Evolutionary conservation across 1,140 invertebrate genomes (phyloP).

Genomic region (Brachionus angularis): DNA sequence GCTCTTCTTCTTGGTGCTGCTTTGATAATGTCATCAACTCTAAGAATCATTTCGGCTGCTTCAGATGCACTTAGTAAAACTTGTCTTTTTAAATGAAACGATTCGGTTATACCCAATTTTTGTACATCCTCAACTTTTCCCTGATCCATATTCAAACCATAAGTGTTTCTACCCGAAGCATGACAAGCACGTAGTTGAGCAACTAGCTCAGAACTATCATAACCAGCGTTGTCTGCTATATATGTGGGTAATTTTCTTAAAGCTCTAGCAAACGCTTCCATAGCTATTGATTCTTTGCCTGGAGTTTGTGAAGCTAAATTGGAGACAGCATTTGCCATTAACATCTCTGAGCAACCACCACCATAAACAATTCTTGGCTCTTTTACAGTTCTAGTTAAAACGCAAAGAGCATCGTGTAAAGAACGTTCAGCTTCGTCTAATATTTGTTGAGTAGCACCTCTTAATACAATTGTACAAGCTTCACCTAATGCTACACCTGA

Average conservation of each 20-base stretch:
- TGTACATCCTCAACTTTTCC: slow-evolving; percentile 81
- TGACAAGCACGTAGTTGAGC: slow-evolving; percentile 84
- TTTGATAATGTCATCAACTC: slow-evolving; percentile 94
- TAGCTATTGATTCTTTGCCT: slow-evolving; percentile 93
- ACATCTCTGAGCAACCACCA: slow-evolving; percentile 82
- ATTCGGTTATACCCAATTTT: slow-evolving; percentile 86
- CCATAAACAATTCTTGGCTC: slow-evolving; percentile 86
- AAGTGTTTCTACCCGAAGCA: slow-evolving; percentile 69
- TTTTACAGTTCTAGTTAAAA: slow-evolving; percentile 87
- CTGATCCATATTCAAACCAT: slow-evolving; percentile 85
- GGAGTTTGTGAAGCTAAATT: slow-evolving; percentile 78
- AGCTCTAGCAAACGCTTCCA: slow-evolving; percentile 89
- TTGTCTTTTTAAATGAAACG: slow-evolving; percentile 90
- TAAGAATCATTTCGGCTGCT: slow-evolving; percentile 96
- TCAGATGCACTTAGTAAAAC: slow-evolving; percentile 88
- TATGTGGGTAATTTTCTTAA: slow-evolving; percentile 78
- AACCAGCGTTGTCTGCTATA: slow-evolving; percentile 97
- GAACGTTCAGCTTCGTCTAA: slow-evolving; percentile 97
- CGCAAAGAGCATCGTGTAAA: slow-evolving; percentile 94
- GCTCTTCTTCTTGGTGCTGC: slow-evolving; percentile 83
- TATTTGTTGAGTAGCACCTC: slow-evolving; percentile 98
- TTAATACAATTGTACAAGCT: slow-evolving; percentile 91
- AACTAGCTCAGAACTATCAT: slow-evolving; percentile 89
- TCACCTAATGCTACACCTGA: slow-evolving; percentile 88
- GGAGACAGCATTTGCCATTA: slow-evolving; percentile 88